These are phyloP conservation scores for Ifrita kowaldi DNA, from an alignment of 2,113 vertebrate genomes.

Conservation along the genomic window DNA sequence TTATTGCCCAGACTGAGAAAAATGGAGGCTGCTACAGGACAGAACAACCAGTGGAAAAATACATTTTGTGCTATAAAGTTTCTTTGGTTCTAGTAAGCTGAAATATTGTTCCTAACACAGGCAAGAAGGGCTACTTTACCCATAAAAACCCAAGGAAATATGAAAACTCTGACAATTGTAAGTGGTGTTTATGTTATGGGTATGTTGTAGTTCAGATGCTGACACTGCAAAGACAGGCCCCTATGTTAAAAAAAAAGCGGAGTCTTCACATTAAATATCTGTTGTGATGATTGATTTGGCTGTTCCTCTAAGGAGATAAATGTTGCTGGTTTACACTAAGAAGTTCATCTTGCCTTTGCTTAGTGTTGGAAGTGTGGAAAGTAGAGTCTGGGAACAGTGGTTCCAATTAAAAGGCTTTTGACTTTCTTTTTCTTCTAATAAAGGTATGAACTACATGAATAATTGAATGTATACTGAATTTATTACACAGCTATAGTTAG, in stretches of 20 bases:
- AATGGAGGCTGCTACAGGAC: background rate
- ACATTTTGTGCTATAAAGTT: background rate
- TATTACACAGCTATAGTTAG: background rate
- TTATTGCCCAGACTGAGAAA: background rate
- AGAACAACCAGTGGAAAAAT: background rate
- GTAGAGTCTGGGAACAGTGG: background rate
- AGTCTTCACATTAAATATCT: background rate
- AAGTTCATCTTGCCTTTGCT: background rate
- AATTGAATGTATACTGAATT: background rate
- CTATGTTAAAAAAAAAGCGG: background rate
- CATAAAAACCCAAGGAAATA: background rate
- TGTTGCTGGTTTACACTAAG: background rate
- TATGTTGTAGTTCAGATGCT: background rate
- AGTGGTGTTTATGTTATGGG: background rate
- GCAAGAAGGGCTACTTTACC: background rate
- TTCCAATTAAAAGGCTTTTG: background rate
- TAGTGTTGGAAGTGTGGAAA: background rate
- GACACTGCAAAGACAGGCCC: background rate
- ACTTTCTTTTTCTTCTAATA: background rate
- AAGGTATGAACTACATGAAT: background rate
- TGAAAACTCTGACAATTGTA: background rate
- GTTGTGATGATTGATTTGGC: background rate
- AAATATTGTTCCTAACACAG: background rate
- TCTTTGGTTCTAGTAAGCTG: background rate
- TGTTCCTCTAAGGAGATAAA: background rate